Conservation (phyloP, 2,797 vertebrate genomes). For the Agapornis canus region DNA sequence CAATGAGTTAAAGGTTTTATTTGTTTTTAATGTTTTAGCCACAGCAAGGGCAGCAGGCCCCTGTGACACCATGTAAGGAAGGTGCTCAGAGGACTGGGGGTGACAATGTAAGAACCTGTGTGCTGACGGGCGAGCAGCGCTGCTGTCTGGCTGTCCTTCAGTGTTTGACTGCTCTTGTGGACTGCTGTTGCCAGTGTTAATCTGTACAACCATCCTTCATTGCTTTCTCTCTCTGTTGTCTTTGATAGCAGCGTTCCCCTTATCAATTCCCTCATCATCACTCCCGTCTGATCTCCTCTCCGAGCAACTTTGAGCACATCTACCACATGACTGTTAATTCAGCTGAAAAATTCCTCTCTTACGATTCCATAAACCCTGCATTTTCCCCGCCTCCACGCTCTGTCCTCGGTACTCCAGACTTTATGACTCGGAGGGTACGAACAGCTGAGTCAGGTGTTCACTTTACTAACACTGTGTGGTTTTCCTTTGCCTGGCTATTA, state of each 20-base stretch:
- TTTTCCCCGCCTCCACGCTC: slow-evolving; percentile 80
- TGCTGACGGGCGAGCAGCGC: slow-evolving; percentile 3
- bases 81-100: slow-evolving; percentile 33
- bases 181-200: slow-evolving; percentile 51
- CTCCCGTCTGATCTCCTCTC: slow-evolving; percentile 85
- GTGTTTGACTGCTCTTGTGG: slow-evolving; percentile 10
- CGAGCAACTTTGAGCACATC: slow-evolving; percentile 89
- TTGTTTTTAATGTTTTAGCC: slow-evolving; percentile 50
- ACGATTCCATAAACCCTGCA: slow-evolving; percentile 80
- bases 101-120: slow-evolving; percentile 9
- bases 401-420: slow-evolving; percentile 80
- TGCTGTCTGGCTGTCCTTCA: slow-evolving; percentile 36
- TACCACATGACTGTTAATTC: slow-evolving; percentile 90
- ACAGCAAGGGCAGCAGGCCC: slow-evolving; percentile 13
- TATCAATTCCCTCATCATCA: slow-evolving; percentile 79
- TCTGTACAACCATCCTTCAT: slow-evolving; percentile 56
- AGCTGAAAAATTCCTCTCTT: slow-evolving; percentile 86
- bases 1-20: slow-evolving; percentile 65
- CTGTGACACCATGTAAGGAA: not conserved
- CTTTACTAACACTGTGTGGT: slow-evolving; percentile 69
- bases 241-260: slow-evolving; percentile 82
- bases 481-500: slow-evolving; percentile 66
- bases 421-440: slow-evolving; percentile 85
- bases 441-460: slow-evolving; percentile 69
- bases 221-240: slow-evolving; percentile 74